Percentiles rank a stretch among this genome's conserved stretches.
Conservation (phyloP, 2,113 vertebrate genomes). For the Pseudois nayaur region DNA sequence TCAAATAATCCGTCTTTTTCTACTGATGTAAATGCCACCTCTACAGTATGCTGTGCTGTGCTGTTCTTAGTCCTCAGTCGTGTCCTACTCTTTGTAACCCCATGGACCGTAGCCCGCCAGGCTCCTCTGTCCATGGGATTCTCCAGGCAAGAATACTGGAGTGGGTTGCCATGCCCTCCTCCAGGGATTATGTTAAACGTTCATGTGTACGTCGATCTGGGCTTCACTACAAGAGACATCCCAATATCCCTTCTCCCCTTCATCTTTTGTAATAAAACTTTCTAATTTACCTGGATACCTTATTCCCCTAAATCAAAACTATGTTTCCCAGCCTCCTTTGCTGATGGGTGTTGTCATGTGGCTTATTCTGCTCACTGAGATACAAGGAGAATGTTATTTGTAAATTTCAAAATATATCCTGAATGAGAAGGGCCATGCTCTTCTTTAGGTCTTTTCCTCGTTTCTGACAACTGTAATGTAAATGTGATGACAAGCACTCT, state of each 20-base stretch:
- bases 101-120: neutral
- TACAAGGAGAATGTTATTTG: neutral
- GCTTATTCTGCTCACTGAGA: neutral
- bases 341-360: neutral
- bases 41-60: neutral
- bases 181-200: neutral
- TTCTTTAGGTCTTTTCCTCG: neutral
- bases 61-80: rapidly evolving
- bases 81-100: neutral
- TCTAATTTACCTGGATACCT: neutral
- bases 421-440: neutral
- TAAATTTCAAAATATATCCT: neutral
- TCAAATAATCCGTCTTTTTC: neutral
- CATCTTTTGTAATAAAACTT: neutral
- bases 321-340: neutral
- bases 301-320: neutral
- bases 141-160: neutral
- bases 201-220: neutral
- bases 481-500: neutral
- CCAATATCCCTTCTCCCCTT: neutral
- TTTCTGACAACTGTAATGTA: neutral
- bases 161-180: neutral
- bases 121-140: neutral
- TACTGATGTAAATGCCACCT: neutral
- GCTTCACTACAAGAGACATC: neutral